Conservation (phyloP, 1,140 invertebrate species). For the Tetraneura akinire region DNA sequence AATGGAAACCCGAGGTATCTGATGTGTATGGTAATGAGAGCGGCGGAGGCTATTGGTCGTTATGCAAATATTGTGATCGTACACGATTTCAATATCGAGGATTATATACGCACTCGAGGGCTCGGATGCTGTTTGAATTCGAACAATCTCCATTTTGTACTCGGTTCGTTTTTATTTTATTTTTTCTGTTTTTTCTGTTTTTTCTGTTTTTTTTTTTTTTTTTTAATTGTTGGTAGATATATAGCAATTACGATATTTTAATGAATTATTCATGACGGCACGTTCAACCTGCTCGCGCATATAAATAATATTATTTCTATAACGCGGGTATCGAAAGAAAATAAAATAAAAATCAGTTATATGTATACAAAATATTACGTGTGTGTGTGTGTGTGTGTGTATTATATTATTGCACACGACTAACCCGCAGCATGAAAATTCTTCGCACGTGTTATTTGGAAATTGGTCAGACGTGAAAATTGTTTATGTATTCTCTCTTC, state of each 20-base stretch:
- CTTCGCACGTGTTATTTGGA: constrained; percentile 42
- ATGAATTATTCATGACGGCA: constrained; percentile 38
- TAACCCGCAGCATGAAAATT: neutral
- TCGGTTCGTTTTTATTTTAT: neutral
- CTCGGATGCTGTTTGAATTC: constrained; percentile 4
- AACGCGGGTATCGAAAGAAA: neutral
- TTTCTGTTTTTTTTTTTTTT: neutral
- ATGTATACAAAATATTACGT: neutral
- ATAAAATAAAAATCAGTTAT: constrained; percentile 1
- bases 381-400: too few relatives aligned
- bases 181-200: neutral
- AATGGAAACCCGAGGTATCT: neutral
- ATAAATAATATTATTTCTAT: too few relatives aligned
- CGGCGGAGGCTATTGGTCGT: neutral
- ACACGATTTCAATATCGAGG: constrained; percentile 24
- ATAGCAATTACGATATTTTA: constrained; percentile 29
- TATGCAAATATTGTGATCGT: constrained; percentile 31
- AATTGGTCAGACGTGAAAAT: constrained; percentile 49
- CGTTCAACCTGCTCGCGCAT: neutral
- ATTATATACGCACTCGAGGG: constrained; percentile 10
- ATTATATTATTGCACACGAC: neutral
- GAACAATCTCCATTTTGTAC: neutral
- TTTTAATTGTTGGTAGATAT: constrained; percentile 29
- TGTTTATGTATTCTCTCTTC: constrained; percentile 35
- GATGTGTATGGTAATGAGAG: constrained; percentile 36